Conservation (phyloP, 2,113 vertebrate species). For the Noturus placidus region DNA sequence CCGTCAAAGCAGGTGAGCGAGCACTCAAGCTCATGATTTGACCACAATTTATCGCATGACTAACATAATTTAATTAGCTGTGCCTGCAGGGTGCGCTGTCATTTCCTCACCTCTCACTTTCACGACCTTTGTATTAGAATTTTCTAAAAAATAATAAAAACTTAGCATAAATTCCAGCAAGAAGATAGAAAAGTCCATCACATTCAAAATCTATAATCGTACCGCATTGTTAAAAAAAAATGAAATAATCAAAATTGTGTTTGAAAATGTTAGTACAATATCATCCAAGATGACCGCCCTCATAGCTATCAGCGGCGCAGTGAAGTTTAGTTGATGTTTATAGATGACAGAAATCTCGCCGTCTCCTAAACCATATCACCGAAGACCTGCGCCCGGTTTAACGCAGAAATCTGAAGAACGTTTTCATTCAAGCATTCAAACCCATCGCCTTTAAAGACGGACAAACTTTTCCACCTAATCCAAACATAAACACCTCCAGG, state of each 20-base stretch:
- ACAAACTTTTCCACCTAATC: background rate
- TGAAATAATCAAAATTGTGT: background rate
- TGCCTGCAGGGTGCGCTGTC: background rate
- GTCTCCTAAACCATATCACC: background rate
- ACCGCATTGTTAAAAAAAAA: background rate
- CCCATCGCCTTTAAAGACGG: background rate
- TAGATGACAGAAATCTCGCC: background rate
- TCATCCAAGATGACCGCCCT: background rate
- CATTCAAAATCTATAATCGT: background rate
- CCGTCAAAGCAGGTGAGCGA: constrained; percentile 84
- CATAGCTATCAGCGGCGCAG: background rate
- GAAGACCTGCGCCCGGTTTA: background rate
- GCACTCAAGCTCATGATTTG: background rate
- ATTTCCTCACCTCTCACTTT: background rate
- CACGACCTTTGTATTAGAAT: background rate
- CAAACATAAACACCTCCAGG: background rate
- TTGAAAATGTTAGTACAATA: background rate
- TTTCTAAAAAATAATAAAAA: background rate
- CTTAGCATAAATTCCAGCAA: background rate
- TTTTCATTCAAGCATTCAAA: background rate
- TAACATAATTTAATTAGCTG: background rate
- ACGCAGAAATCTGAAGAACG: background rate
- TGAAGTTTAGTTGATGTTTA: background rate
- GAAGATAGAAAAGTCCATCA: background rate
- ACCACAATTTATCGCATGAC: too few species aligned